These are phyloP conservation scores for Frieseomelitta varia DNA, from an alignment of 1,140 invertebrate species.

Conservation along the genomic window DNA sequence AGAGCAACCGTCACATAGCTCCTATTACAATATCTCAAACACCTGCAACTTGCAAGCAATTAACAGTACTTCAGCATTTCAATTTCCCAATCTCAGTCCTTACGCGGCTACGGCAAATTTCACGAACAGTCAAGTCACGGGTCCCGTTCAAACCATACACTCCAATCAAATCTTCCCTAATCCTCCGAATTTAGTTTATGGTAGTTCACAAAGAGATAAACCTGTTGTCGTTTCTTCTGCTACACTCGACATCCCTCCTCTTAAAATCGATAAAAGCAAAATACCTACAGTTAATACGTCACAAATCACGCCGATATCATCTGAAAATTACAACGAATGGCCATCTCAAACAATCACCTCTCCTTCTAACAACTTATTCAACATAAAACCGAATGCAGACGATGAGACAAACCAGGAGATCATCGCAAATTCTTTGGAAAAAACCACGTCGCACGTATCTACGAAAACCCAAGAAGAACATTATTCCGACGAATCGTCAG, in stretches of 20 bases:
- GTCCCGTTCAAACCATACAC: slow-evolving; percentile 43
- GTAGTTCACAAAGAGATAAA: slow-evolving; percentile 57
- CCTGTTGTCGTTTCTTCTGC: background rate
- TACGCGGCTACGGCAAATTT: slow-evolving; percentile 53
- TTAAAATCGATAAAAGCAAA: slow-evolving; percentile 46
- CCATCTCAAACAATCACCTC: slow-evolving; percentile 27
- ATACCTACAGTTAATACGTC: slow-evolving; percentile 16
- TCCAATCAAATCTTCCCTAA: slow-evolving; percentile 62
- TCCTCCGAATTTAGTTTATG: slow-evolving; percentile 53
- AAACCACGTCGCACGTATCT: slow-evolving; percentile 1
- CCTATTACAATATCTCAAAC: slow-evolving; percentile 70
- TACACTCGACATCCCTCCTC: slow-evolving; percentile 21
- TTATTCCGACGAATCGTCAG: slow-evolving; percentile 73
- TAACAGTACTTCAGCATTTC: slow-evolving; percentile 63
- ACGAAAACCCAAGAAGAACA: slow-evolving; percentile 64
- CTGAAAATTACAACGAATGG: slow-evolving; percentile 48
- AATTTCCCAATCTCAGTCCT: slow-evolving; percentile 59
- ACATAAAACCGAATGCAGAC: background rate
- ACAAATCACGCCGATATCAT: slow-evolving; percentile 5
- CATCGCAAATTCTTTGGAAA: slow-evolving; percentile 24
- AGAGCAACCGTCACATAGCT: slow-evolving; percentile 48
- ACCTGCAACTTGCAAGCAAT: slow-evolving; percentile 66
- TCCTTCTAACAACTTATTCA: slow-evolving; percentile 4
- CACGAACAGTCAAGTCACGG: slow-evolving; percentile 56
- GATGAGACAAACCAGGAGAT: slow-evolving; percentile 9